Evolutionary conservation across 1,140 invertebrate species (phyloP).

Genomic region (Antheraea pernyi): DNA sequence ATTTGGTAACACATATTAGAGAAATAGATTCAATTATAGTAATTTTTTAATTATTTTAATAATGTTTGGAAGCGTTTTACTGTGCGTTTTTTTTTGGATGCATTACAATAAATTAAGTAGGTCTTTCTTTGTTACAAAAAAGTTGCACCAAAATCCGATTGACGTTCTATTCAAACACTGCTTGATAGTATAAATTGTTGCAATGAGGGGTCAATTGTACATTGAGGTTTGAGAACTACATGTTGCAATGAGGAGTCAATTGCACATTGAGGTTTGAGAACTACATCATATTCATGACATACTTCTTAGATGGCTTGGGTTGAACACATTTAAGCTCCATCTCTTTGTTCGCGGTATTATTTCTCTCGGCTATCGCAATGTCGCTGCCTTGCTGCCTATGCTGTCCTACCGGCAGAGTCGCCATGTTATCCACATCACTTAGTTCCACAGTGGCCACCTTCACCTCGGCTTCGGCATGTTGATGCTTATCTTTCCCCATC

Average conservation of each 20-base stretch:
- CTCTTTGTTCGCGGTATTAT: slow-evolving; percentile 91
- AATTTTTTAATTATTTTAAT: too few relatives aligned
- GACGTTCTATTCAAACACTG: neutral
- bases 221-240: too few relatives aligned
- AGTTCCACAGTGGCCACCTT: slow-evolving; percentile 92
- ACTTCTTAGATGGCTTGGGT: slow-evolving; percentile 90
- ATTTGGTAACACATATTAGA: too few relatives aligned
- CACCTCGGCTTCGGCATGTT: slow-evolving; percentile 83
- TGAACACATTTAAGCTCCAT: slow-evolving; percentile 92
- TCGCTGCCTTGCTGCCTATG: slow-evolving; percentile 82
- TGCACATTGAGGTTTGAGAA: neutral
- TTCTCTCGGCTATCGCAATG: slow-evolving; percentile 87
- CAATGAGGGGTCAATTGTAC: neutral
- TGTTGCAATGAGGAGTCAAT: neutral
- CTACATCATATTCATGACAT: slow-evolving; percentile 38
- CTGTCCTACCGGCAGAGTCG: slow-evolving; percentile 88
- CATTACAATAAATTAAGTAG: too few relatives aligned
- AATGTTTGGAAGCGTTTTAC: too few relatives aligned
- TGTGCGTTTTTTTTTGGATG: too few relatives aligned
- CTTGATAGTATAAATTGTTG: neutral
- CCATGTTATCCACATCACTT: slow-evolving; percentile 90
- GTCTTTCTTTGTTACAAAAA: too few relatives aligned
- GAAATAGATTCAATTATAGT: too few relatives aligned
- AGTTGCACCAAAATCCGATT: too few relatives aligned
- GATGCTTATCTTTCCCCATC: slow-evolving; percentile 77